These are phyloP conservation scores for Istiophorus platypterus DNA, from an alignment of 2,113 vertebrate species.

Conservation along the genomic window DNA sequence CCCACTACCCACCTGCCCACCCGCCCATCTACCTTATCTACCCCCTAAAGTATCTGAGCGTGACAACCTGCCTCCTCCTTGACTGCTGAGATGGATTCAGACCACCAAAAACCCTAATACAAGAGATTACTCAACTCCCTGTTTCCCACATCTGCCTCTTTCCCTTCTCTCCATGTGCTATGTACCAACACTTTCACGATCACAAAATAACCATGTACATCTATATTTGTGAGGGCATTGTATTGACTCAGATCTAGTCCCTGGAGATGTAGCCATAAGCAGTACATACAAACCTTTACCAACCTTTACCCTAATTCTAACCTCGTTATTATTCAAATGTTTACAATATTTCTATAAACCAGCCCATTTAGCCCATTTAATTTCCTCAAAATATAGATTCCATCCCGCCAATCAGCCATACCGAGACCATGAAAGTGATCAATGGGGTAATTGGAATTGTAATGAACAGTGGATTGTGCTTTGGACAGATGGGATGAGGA, in stretches of 20 bases:
- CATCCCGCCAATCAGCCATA: not conserved
- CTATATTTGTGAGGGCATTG: not conserved
- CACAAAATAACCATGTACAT: not conserved
- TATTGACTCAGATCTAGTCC: not conserved
- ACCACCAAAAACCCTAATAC: not conserved
- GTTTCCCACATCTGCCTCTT: not conserved
- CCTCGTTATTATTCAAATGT: not conserved
- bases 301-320: no score
- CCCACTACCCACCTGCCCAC: not conserved
- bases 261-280: not conserved
- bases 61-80: not conserved
- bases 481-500: not conserved
- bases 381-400: not conserved
- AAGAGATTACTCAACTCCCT: slow-evolving; percentile 24
- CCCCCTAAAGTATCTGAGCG: not conserved
- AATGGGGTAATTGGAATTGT: not conserved
- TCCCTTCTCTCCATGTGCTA: not conserved
- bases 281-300: no score
- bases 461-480: not conserved
- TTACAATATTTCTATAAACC: not conserved
- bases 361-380: not conserved
- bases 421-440: not conserved
- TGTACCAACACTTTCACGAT: slow-evolving; percentile 1
- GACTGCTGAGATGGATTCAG: slow-evolving; percentile 19
- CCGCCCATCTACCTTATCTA: not conserved